Percentiles rank a stretch among this genome's conserved stretches.
Conservation (phyloP, 2,113 vertebrate genomes). For the Speoplatyrhinus poulsoni region DNA sequence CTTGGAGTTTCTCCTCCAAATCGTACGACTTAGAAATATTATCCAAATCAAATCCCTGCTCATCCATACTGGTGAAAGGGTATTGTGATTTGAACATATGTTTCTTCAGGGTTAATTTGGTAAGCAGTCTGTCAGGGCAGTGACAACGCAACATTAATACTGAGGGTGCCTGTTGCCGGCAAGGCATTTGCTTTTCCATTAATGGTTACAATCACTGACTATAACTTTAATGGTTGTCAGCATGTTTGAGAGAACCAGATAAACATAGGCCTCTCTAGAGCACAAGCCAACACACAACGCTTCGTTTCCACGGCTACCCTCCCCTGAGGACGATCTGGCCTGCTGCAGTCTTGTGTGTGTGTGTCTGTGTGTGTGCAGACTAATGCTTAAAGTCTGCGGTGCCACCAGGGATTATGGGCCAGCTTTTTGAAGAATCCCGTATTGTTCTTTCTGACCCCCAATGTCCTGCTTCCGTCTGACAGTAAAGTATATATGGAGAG, state of each 20-base stretch:
- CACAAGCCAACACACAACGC: constrained; percentile 1
- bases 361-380: constrained; percentile 9
- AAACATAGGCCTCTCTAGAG: constrained; percentile 22
- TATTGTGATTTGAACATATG: no score
- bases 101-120: no score
- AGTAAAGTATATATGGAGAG: constrained; percentile 41
- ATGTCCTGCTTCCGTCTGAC: constrained; percentile 19
- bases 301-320: constrained; percentile 14
- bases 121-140: no score
- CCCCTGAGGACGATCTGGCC: constrained; percentile 16
- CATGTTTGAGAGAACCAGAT: constrained; percentile 7
- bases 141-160: no score
- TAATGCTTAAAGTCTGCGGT: constrained; percentile 1
- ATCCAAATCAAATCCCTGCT: neutral
- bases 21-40: neutral
- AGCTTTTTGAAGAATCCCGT: constrained; percentile 33
- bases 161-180: no score
- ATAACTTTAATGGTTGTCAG: neutral
- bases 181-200: no score
- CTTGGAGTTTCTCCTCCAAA: no score
- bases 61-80: neutral
- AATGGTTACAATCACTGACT: no score
- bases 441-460: constrained; percentile 36
- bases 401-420: constrained; percentile 41
- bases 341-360: neutral